Percentiles rank a stretch among this genome's conserved stretches.
Conservation (phyloP, 2,113 vertebrate species). For the Forbesichthys papilliferus region DNA sequence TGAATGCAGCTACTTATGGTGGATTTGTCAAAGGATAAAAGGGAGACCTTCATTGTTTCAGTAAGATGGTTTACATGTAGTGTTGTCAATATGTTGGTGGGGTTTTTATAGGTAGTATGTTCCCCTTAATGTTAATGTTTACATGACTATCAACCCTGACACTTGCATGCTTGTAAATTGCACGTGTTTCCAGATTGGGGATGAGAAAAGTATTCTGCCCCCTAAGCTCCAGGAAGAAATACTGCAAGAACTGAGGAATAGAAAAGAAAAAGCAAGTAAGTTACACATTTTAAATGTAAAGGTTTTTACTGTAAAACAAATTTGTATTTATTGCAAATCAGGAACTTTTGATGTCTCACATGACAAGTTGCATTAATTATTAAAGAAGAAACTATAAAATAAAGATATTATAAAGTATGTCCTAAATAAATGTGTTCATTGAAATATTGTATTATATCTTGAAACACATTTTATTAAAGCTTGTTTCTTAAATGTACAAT, state of each 20-base stretch:
- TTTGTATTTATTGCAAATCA: no score
- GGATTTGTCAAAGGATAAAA: conserved; percentile 80
- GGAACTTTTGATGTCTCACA: no score
- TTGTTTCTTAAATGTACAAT: no score
- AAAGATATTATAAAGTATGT: no score
- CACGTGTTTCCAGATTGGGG: conserved; percentile 76
- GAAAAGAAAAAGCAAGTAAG: conserved; percentile 64
- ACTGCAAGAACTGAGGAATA: conserved; percentile 60
- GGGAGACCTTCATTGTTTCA: conserved; percentile 74
- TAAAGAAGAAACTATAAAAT: no score
- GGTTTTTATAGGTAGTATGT: background rate
- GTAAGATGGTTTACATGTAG: conserved; percentile 71
- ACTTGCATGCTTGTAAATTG: background rate
- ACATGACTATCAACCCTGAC: background rate
- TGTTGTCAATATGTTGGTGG: background rate
- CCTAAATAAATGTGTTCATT: no score
- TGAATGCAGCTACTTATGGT: conserved; percentile 83
- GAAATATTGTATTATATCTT: no score
- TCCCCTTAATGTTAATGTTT: background rate
- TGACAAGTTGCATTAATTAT: no score
- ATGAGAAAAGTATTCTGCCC: conserved; percentile 86
- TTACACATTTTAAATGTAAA: background rate
- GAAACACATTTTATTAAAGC: no score
- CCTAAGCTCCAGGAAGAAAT: conserved; percentile 85
- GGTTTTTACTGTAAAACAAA: background rate